Conservation (phyloP, 2,888 invertebrate species). For the Diarsia rubi region DNA sequence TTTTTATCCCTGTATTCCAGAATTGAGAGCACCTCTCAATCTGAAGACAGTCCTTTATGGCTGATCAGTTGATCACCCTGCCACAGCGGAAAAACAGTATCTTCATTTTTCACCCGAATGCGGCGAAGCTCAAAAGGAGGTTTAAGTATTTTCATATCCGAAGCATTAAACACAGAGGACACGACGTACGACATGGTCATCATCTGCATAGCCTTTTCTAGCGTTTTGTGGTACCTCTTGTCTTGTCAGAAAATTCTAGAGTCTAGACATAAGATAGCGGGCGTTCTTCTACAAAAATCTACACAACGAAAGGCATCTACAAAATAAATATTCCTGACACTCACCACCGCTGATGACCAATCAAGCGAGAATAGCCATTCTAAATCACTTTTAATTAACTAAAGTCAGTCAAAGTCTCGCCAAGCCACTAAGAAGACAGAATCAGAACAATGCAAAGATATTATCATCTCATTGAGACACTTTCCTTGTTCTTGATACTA, state of each 20-base stretch:
- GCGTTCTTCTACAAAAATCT: neutral
- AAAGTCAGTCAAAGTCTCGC: constrained; percentile 47
- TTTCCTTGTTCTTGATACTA: constrained; percentile 57
- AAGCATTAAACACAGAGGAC: neutral
- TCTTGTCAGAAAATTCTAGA: neutral
- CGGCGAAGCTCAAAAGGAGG: too few species aligned
- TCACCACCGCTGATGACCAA: constrained; percentile 14
- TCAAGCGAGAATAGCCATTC: constrained; percentile 23
- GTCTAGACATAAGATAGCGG: neutral
- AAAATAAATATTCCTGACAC: neutral
- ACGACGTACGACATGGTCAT: neutral
- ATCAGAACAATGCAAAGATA: constrained; percentile 51
- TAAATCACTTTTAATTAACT: constrained; percentile 22
- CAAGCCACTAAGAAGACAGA: constrained; percentile 14
- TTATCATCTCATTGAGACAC: constrained; percentile 50
- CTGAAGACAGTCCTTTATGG: neutral
- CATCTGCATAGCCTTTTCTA: too few species aligned
- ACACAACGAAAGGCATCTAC: neutral
- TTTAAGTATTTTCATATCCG: too few species aligned
- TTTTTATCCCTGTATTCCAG: too few species aligned
- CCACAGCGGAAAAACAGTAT: neutral
- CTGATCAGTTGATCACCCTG: neutral
- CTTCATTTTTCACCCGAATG: too few species aligned
- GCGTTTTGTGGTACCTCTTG: too few species aligned
- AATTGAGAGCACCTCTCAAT: neutral